Conservation (phyloP, 2,113 vertebrate genomes). For the Python bivittatus region DNA sequence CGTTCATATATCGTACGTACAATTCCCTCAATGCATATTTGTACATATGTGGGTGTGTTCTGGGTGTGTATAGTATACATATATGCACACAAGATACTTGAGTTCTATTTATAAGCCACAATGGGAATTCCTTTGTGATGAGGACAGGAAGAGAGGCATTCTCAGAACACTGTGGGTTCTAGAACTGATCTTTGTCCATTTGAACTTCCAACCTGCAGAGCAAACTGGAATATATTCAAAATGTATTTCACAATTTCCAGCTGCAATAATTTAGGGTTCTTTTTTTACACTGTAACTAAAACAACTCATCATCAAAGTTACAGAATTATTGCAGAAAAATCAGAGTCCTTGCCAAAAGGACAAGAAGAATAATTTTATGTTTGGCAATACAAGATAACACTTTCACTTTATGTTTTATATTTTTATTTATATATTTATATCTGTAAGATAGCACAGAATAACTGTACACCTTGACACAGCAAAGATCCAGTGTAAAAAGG, state of each 20-base stretch:
- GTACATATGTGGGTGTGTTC: conserved; percentile 73
- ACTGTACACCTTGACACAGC: conserved; percentile 82
- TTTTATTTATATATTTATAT: conserved; percentile 71
- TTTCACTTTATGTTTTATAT: conserved; percentile 71
- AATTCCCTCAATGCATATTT: conserved; percentile 74
- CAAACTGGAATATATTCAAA: conserved; percentile 74
- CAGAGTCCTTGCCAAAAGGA: conserved; percentile 63
- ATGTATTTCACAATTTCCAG: conserved; percentile 75
- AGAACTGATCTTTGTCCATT: conserved; percentile 69
- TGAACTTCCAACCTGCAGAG: conserved; percentile 77
- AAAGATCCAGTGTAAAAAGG: conserved; percentile 85
- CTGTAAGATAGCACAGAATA: conserved; percentile 86
- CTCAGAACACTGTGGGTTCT: conserved; percentile 79
- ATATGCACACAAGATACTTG: conserved; percentile 78
- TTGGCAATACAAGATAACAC: conserved; percentile 75
- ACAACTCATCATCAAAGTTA: conserved; percentile 74
- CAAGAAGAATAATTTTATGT: conserved; percentile 75
- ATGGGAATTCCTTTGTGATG: conserved; percentile 80
- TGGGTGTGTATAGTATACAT: conserved; percentile 77
- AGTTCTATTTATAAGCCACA: conserved; percentile 81
- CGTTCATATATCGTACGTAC: conserved; percentile 75
- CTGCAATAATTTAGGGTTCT: conserved; percentile 74
- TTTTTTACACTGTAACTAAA: conserved; percentile 82
- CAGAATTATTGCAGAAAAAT: conserved; percentile 76
- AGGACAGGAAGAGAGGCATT: conserved; percentile 73